Conservation (phyloP, 2,113 vertebrate species). For the Crotalus tigris region DNA sequence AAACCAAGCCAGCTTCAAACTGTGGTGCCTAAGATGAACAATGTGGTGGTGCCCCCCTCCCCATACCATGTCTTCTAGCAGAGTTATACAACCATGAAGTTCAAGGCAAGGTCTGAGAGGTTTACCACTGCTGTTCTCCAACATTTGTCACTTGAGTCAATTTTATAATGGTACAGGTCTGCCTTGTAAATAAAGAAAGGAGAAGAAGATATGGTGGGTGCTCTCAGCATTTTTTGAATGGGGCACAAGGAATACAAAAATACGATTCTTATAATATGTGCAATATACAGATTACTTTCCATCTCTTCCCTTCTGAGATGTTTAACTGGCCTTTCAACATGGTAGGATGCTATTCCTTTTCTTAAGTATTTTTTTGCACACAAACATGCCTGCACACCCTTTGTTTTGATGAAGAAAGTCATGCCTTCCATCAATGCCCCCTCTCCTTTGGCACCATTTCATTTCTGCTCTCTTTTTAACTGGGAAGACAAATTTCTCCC, state of each 20-base stretch:
- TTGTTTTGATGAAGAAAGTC: constrained; percentile 2
- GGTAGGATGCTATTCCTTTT: neutral
- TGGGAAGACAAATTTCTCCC: constrained; percentile 52
- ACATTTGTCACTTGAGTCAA: neutral
- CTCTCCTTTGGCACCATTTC: constrained; percentile 33
- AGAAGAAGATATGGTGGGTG: neutral
- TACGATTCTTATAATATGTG: neutral
- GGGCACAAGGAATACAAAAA: neutral
- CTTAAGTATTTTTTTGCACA: neutral
- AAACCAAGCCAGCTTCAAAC: neutral
- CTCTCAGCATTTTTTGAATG: neutral
- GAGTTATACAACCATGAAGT: neutral
- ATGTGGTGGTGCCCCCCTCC: neutral
- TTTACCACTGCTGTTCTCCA: neutral
- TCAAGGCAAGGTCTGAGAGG: neutral
- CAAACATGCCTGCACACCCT: neutral
- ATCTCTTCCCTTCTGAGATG: too few relatives aligned
- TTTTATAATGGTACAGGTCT: neutral
- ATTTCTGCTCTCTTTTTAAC: constrained; percentile 57
- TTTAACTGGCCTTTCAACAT: neutral
- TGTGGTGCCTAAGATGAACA: neutral
- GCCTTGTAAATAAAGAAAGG: neutral
- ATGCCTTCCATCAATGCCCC: neutral
- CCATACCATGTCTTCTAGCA: neutral
- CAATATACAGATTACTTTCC: neutral